Percentiles rank a stretch among this genome's conserved stretches.
phyloP scores from a whole-genome alignment of 1,140 invertebrate species.

The Phymorhynchus buccinoides region DNA sequence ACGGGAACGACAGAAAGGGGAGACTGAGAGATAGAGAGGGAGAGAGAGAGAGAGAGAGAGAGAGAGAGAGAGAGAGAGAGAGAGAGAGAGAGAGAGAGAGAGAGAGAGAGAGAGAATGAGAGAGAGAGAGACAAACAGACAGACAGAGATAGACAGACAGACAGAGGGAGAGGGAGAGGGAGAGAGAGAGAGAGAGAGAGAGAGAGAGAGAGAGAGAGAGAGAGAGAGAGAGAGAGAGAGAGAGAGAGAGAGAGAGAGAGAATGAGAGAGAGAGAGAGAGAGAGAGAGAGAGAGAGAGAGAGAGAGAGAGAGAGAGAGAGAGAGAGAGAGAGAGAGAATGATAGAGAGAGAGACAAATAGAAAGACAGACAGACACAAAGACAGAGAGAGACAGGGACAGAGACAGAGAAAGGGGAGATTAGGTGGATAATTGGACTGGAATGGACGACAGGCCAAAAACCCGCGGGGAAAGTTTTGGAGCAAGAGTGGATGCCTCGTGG shows the following conservation, averaged over 20 bases:
- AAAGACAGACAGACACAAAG: too few relatives aligned
- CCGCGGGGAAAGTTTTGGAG: too few relatives aligned
- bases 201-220: not conserved
- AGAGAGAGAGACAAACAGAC: too few relatives aligned
- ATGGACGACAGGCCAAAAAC: too few relatives aligned
- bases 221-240: not conserved
- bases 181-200: constrained; percentile 14
- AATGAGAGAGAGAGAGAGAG: not conserved
- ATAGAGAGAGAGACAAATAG: not conserved
- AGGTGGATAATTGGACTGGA: too few relatives aligned
- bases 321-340: not conserved
- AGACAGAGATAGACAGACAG: not conserved
- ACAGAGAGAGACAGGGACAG: too few relatives aligned
- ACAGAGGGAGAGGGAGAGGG: not conserved
- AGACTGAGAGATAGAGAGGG: not conserved
- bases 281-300: not conserved
- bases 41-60: not conserved
- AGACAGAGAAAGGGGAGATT: too few relatives aligned
- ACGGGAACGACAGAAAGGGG: too few relatives aligned
- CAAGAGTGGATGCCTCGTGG: too few relatives aligned
- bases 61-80: too few relatives aligned
- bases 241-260: not conserved
- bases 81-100: too few relatives aligned
- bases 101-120: too few relatives aligned
- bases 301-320: not conserved